phyloP scores from a whole-genome alignment of 2,888 invertebrate species.

The Luffia ferchaultella region DNA sequence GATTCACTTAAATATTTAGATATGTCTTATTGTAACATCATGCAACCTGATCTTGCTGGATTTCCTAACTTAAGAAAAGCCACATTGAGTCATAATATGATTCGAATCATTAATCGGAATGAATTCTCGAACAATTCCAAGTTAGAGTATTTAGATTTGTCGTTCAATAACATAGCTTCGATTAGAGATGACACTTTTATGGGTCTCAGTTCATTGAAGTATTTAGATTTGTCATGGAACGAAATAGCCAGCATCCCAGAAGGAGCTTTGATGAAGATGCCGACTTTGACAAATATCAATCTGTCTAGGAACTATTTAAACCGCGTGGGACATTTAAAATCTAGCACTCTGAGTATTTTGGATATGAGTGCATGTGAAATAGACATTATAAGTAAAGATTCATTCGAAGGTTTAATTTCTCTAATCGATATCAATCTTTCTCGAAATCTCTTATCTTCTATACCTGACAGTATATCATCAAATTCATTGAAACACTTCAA shows the following conservation, averaged over 20 bases:
- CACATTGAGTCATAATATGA: constrained; percentile 69
- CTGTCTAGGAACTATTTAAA: constrained; percentile 72
- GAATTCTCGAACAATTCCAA: constrained; percentile 70
- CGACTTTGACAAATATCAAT: constrained; percentile 66
- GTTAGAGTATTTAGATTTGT: constrained; percentile 70
- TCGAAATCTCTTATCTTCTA: constrained; percentile 68
- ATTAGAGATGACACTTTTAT: constrained; percentile 69
- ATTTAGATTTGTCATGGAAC: constrained; percentile 76
- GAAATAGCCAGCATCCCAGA: constrained; percentile 68
- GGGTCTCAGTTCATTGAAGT: constrained; percentile 61
- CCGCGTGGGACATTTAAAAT: constrained; percentile 63
- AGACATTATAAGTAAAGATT: constrained; percentile 58
- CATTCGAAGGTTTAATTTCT: constrained; percentile 66
- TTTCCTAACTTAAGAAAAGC: constrained; percentile 68
- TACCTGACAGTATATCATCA: constrained; percentile 70
- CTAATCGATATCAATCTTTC: constrained; percentile 70
- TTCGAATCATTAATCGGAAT: constrained; percentile 62
- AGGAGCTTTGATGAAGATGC: constrained; percentile 67
- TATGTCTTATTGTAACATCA: constrained; percentile 69
- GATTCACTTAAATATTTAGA: constrained; percentile 64
- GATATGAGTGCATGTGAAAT: constrained; percentile 76
- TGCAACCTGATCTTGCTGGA: constrained; percentile 66
- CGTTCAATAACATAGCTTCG: constrained; percentile 70
- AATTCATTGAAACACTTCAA: constrained; percentile 68
- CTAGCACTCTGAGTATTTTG: constrained; percentile 62